Evolutionary conservation across 1,140 invertebrate species (phyloP), one percentile per base, ranked within the genome.

Genomic region (Pseudomyrmex dendroicus): DNA sequence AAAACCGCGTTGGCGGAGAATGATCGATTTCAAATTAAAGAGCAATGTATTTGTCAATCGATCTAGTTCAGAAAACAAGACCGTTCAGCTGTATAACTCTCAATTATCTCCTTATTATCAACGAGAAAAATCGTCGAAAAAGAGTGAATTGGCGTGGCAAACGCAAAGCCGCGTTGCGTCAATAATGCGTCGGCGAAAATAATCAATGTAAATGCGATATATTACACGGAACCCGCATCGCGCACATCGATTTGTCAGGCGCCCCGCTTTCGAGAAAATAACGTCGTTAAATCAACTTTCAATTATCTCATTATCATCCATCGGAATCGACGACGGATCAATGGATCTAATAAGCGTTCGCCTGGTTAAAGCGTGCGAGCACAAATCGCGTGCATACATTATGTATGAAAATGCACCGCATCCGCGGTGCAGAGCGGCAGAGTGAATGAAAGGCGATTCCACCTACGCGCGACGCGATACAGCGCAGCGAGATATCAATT

Each of bases 401-500:
- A 83, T 87, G 66, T 56, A 86, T 86, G 61, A 73, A 84, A 86
- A 86, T 78, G 61, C 70, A 84, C 85, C 72, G 73, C 70, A 84
- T 87, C 82, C 86, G 85, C 48, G 64, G 64, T 63, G 56, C 54
- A 56, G 68, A 61, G 82, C 59, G 87, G 72, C 78, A 78, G 35
- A 35, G 62, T 76, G 86, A 84, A 91, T 88, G 86, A 57, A 77
- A 84, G 76, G 80, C 82, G 74, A 90, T 89, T 83, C 84, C 85
- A 88, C 90, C 91, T 88, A 92, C 89, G 85, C 89, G 84, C 73
- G 44, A 46, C 68, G 73, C 78, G 88, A 91, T 90, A 91, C 89
- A 91, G 83, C 68, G 85, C 78, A 87, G 82, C 63, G 74, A 82
- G 90, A 91, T 91, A 91, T 87, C 87, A 90, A 92, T 92, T 90